Evolutionary conservation across 2,113 vertebrate species (phyloP).

Genomic region (Oncorhynchus tshawytscha): DNA sequence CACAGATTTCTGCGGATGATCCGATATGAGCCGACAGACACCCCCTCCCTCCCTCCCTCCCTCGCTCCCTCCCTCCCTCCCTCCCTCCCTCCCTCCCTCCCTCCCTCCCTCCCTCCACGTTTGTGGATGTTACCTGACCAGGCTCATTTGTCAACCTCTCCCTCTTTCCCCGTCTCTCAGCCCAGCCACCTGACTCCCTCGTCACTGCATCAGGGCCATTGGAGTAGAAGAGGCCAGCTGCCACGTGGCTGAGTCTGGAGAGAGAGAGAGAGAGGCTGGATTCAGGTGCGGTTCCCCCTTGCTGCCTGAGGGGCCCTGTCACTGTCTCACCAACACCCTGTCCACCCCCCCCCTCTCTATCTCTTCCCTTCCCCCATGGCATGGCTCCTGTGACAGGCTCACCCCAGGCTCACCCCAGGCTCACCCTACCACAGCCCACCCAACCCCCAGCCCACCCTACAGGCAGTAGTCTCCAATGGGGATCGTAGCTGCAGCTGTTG

Average conservation of each 20-base stretch:
- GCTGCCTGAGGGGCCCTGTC: constrained; percentile 42
- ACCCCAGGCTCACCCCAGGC: constrained; percentile 23
- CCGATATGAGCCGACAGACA: constrained; percentile 56
- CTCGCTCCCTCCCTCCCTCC: constrained; percentile 15
- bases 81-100: constrained; percentile 9
- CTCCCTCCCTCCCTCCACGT: constrained; percentile 33
- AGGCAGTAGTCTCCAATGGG: constrained; percentile 18
- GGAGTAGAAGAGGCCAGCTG: constrained; percentile 16
- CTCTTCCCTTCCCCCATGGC: background rate
- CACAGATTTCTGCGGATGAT: constrained; percentile 45
- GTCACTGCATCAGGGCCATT: constrained; percentile 41
- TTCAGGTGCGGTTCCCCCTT: constrained; percentile 39
- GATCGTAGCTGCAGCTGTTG: constrained; percentile 49
- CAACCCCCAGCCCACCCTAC: no score
- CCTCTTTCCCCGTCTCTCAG: constrained; percentile 12
- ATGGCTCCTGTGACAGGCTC: background rate
- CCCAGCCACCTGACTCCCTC: constrained; percentile 60
- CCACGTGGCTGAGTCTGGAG: no score
- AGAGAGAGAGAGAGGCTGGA: background rate
- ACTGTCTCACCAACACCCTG: constrained; percentile 9
- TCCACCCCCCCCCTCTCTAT: background rate
- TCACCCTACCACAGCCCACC: constrained; percentile 20
- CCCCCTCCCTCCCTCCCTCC: background rate
- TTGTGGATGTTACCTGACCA: constrained; percentile 62
- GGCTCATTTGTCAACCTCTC: constrained; percentile 64